Evolutionary conservation across 2,113 vertebrate species (phyloP), one percentile per base, ranked within the genome.

Genomic region (Puma concolor): DNA sequence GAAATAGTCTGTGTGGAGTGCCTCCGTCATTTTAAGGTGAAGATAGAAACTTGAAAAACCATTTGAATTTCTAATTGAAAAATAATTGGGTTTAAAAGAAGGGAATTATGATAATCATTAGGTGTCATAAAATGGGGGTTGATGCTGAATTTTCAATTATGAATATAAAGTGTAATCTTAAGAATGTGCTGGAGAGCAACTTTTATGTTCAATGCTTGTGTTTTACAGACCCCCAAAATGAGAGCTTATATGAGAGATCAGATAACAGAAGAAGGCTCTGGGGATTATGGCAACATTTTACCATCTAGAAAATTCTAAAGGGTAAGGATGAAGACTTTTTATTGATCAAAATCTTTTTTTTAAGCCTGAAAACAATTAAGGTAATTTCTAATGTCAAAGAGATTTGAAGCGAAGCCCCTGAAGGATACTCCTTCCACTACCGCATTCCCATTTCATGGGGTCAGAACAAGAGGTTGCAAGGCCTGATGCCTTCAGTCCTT

Each of bases 31-130:
- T 98, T 69, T 95, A 44, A 33, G 69, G 79, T 97, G 92, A 96
- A 63, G 44, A 88, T 88, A 97, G 54, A 95, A 98, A 98, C 90
- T 96, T 95, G 97, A 98, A 98, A 98, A 98, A 96, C 97, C 80
- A 97, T 98, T 98, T 98, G 94, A 96, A 93, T 96, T 98, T 91
- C 93, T 98, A 98, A 98, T 97, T 95, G 52, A 95, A 98, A 97
- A 93, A 92, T 97, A 98, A 97, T 94, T 97, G 60, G 27, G 16
- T 97, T 97, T 97, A 54, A 33, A 72, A 84, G 23, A 92, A 97
- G 96, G 21, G 60, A 98, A 98, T 71, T 97, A 83, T 97, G 88
- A 95, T 76, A 76, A 72, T 72, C 6, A 63, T 76, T n/a, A 85
- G 44, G 41, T 88, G 54, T 88, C 36, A 84, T 33, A 85, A 23